Evolutionary conservation across 37 sponge, comb jelly and placozoan species (phyloP).

Genomic region (Chondrilla cf. caribensis): DNA sequence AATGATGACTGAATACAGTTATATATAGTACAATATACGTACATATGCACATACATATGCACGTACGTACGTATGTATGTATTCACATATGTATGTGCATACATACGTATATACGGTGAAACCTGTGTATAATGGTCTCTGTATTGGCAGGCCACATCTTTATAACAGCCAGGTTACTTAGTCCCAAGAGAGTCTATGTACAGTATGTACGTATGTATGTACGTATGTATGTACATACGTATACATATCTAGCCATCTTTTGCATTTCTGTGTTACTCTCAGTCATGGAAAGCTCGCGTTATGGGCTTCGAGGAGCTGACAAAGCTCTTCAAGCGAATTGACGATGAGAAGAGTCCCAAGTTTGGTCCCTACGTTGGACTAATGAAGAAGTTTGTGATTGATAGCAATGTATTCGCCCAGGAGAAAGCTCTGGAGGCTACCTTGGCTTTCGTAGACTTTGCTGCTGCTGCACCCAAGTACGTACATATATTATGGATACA

Average conservation of each 20-base stretch:
- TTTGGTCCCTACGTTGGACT: constrained; percentile 68
- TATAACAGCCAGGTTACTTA: too few species aligned
- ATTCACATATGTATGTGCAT: neutral
- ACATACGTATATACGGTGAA: neutral
- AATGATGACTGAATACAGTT: too few species aligned
- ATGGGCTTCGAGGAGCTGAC: constrained; percentile 87
- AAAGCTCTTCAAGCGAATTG: constrained; percentile 73
- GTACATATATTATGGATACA: constrained; percentile 4
- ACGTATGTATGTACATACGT: neutral
- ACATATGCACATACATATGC: too few species aligned
- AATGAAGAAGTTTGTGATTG: constrained; percentile 84
- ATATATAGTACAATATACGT: too few species aligned
- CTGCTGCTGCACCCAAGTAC: constrained; percentile 79
- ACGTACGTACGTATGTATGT: too few species aligned
- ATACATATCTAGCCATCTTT: neutral
- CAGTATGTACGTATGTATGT: neutral
- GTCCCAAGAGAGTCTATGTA: too few species aligned
- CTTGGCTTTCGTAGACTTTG: constrained; percentile 75
- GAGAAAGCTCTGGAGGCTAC: constrained; percentile 93
- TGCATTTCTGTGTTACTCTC: neutral
- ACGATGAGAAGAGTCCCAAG: constrained; percentile 78
- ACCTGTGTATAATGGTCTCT: too few species aligned
- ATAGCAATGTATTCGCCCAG: constrained; percentile 86
- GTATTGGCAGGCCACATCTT: too few species aligned
- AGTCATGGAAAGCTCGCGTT: constrained; percentile 88